A percentile compares a stretch with the other conserved stretches of the same genome.
Evolutionary conservation across 2,888 invertebrate species (phyloP).

Genomic region (Pantelozetes paolii): DNA sequence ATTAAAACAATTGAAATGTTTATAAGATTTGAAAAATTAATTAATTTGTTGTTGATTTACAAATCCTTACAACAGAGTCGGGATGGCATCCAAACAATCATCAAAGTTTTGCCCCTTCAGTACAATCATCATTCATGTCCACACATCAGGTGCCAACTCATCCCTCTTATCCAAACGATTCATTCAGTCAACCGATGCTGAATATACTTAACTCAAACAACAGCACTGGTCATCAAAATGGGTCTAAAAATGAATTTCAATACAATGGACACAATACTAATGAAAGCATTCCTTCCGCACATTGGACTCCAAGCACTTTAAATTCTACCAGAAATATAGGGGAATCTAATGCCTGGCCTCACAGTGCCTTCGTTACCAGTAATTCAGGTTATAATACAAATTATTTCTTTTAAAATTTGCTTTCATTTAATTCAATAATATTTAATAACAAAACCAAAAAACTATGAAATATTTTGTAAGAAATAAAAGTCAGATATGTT

Average conservation of each 20-base stretch:
- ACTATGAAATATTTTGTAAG: too few relatives aligned
- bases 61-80: not conserved
- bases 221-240: constrained; percentile 1
- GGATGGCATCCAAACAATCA: constrained; percentile 10
- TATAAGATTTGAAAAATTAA: too few relatives aligned
- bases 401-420: not conserved
- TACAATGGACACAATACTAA: constrained; percentile 16
- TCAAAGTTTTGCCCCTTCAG: constrained; percentile 7
- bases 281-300: not conserved
- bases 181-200: constrained; percentile 23
- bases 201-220: constrained; percentile 21
- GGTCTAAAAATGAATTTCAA: constrained; percentile 11
- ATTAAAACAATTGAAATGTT: too few relatives aligned
- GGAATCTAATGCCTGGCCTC: constrained; percentile 10
- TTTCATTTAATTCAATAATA: too few relatives aligned
- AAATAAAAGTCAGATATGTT: too few relatives aligned
- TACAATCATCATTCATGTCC: constrained; percentile 4
- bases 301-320: not conserved
- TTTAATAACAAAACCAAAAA: not conserved
- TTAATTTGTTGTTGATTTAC: not conserved
- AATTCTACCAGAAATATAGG: constrained; percentile 1
- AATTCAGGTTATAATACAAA: constrained; percentile 18
- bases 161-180: not conserved
- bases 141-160: constrained; percentile 10
- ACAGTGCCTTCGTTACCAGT: constrained; percentile 9